Percentiles rank a stretch among this genome's conserved stretches.
These are phyloP conservation scores for Ostrea edulis DNA, from an alignment of 1,140 invertebrate genomes.

Conservation along the genomic window DNA sequence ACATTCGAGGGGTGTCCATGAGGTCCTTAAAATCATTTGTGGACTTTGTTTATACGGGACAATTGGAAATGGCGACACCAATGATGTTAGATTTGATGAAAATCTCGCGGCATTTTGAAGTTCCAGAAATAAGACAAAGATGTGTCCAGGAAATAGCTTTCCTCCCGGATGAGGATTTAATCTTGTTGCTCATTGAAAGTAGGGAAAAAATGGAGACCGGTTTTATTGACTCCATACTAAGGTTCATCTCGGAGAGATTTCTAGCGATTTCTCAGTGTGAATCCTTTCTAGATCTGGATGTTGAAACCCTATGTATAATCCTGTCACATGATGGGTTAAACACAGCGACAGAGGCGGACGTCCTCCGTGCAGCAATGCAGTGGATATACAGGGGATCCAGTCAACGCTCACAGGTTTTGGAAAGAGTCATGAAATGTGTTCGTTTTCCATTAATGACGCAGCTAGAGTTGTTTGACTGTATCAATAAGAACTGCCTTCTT, in stretches of 20 bases:
- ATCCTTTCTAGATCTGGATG: constrained; percentile 36
- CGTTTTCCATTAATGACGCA: constrained; percentile 49
- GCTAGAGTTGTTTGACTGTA: constrained; percentile 43
- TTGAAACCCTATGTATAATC: constrained; percentile 40
- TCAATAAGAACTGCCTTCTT: constrained; percentile 16
- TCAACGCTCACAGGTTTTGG: background rate
- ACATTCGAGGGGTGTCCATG: background rate
- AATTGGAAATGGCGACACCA: constrained; percentile 7
- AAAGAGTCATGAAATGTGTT: constrained; percentile 42
- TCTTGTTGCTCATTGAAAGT: background rate
- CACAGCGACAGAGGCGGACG: constrained; percentile 31
- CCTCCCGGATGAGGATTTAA: background rate
- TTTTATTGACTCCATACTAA: background rate
- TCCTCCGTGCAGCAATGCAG: constrained; percentile 37
- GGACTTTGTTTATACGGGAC: constrained; percentile 27
- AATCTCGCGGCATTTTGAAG: constrained; percentile 11
- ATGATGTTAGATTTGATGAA: constrained; percentile 11
- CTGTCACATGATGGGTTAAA: constrained; percentile 41
- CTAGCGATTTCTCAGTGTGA: background rate
- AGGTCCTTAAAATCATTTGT: constrained; percentile 37
- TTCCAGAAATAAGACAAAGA: constrained; percentile 18
- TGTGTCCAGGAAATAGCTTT: background rate
- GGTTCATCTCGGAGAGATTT: constrained; percentile 29
- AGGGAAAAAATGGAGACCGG: background rate
- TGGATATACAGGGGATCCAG: constrained; percentile 8